phyloP scores from a whole-genome alignment of 2,797 vertebrate species.

The Alauda arvensis region DNA sequence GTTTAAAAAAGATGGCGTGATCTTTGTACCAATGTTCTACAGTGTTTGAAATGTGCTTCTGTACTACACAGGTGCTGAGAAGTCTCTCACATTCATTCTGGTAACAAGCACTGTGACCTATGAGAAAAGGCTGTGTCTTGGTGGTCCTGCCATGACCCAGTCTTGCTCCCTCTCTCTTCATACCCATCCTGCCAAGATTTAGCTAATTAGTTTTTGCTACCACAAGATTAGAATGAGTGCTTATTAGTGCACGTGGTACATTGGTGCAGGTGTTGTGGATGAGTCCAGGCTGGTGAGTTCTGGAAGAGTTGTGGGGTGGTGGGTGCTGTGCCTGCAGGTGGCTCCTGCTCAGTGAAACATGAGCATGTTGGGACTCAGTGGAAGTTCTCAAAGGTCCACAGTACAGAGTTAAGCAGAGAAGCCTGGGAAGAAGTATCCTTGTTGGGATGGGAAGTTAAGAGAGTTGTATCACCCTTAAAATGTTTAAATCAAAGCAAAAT shows the following conservation, averaged over 20 bases:
- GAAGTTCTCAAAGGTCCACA: neutral
- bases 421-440: neutral
- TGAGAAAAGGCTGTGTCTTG: neutral
- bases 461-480: neutral
- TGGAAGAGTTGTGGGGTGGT: neutral
- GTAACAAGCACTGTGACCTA: neutral
- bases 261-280: neutral
- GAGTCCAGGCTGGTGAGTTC: neutral
- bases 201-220: neutral
- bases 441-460: neutral
- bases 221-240: neutral
- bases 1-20: neutral
- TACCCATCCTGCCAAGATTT: neutral
- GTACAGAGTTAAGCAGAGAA: neutral
- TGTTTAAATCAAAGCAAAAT: neutral
- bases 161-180: neutral
- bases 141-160: neutral
- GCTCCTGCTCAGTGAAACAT: neutral
- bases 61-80: neutral
- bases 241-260: neutral
- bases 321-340: neutral
- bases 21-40: neutral
- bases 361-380: neutral
- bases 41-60: neutral
- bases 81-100: neutral